Evolutionary conservation across 2,113 vertebrate genomes (phyloP).

Genomic region (Struthio camelus): DNA sequence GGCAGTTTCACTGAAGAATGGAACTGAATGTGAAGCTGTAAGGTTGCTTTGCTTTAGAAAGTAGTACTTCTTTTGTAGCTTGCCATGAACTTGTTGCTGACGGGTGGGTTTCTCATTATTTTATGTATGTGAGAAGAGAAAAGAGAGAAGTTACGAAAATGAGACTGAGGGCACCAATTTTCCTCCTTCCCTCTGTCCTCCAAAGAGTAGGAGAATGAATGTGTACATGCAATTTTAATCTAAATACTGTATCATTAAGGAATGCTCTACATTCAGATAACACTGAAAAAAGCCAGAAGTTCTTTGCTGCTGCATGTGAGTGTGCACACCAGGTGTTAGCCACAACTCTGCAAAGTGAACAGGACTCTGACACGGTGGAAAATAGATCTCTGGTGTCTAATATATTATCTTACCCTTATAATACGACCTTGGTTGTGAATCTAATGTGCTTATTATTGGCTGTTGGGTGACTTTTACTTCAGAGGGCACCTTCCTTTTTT

Average conservation of each 20-base stretch:
- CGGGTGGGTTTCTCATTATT: neutral
- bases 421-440: neutral
- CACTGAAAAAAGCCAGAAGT: neutral
- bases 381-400: neutral
- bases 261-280: neutral
- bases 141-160: neutral
- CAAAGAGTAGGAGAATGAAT: neutral
- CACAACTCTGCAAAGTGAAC: neutral
- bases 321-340: neutral
- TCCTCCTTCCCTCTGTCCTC: neutral
- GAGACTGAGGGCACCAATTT: neutral
- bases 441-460: neutral
- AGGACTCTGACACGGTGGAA: neutral
- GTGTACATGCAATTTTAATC: neutral
- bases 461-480: neutral
- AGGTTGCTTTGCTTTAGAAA: neutral
- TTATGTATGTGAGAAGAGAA: neutral
- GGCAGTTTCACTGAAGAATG: neutral
- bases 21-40: neutral
- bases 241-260: neutral
- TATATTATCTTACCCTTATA: neutral
- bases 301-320: neutral
- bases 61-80: neutral
- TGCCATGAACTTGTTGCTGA: neutral
- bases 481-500: neutral